Evolutionary conservation across 2,888 invertebrate genomes (phyloP).

Genomic region (Ellobium chinense): DNA sequence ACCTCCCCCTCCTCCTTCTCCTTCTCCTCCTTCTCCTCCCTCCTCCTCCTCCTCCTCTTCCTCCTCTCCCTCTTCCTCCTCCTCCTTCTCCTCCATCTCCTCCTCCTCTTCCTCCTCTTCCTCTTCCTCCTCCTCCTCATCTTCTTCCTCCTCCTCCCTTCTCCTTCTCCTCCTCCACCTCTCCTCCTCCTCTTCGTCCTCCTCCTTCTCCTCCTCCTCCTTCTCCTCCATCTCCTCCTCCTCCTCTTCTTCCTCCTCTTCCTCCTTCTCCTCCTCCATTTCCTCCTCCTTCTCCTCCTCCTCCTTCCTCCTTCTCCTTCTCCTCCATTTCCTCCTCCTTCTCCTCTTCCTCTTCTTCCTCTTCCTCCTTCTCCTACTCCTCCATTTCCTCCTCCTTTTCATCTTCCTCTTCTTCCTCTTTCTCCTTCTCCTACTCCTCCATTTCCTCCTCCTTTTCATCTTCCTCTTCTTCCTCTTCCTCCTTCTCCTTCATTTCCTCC

Average conservation of each 20-base stretch:
- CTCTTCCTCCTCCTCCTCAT: background rate
- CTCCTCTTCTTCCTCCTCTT: background rate
- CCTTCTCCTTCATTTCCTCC: background rate
- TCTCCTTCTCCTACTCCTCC: background rate
- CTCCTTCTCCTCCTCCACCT: background rate
- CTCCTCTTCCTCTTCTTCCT: background rate
- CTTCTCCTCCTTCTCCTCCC: background rate
- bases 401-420: background rate
- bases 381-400: background rate
- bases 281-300: background rate
- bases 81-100: background rate
- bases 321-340: background rate
- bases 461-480: background rate
- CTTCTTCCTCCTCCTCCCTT: constrained; percentile 14
- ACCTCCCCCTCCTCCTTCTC: background rate
- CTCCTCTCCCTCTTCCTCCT: background rate
- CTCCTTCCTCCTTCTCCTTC: background rate
- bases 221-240: background rate
- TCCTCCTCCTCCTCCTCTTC: background rate
- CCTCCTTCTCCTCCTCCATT: background rate
- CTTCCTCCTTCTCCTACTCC: too few species aligned
- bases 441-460: background rate
- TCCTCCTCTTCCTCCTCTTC: background rate
- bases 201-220: background rate
- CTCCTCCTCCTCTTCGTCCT: background rate